A percentile compares a stretch with the other conserved stretches of the same genome.
Evolutionary conservation across 2,113 vertebrate genomes (phyloP).

Genomic region (Urocynchramus pylzowi): DNA sequence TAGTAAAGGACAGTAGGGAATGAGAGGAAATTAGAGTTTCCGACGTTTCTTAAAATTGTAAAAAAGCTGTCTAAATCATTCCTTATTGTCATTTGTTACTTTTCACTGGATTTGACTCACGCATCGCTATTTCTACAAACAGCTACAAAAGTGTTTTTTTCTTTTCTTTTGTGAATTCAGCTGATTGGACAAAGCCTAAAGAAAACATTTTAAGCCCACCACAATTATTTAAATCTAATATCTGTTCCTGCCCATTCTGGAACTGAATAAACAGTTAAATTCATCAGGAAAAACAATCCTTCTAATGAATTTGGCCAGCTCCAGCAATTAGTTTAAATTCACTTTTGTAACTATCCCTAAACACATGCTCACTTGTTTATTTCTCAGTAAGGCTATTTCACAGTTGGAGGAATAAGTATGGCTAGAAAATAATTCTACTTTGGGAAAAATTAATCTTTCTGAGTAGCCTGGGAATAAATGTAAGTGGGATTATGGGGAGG

Average conservation of each 20-base stretch:
- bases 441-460: slow-evolving; percentile 31
- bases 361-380: background rate
- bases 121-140: background rate
- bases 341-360: background rate
- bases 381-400: slow-evolving; percentile 34
- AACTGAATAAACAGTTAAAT: slow-evolving; percentile 20
- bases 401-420: background rate
- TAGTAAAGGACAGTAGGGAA: background rate
- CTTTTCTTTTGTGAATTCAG: background rate
- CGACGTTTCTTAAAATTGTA: background rate
- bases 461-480: slow-evolving; percentile 22
- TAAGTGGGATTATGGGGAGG: slow-evolving; percentile 7
- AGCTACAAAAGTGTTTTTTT: background rate
- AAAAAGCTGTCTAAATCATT: background rate
- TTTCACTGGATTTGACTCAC: background rate
- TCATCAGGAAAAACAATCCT: background rate
- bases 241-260: background rate
- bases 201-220: background rate
- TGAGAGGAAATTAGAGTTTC: background rate
- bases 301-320: slow-evolving; percentile 22
- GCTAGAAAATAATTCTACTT: slow-evolving; percentile 7
- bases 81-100: background rate
- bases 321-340: background rate
- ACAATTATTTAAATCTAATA: background rate
- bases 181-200: background rate